Percentiles rank a stretch among this genome's conserved stretches.
Conservation (phyloP, 2,888 invertebrate genomes). For the Andrena praecox region DNA sequence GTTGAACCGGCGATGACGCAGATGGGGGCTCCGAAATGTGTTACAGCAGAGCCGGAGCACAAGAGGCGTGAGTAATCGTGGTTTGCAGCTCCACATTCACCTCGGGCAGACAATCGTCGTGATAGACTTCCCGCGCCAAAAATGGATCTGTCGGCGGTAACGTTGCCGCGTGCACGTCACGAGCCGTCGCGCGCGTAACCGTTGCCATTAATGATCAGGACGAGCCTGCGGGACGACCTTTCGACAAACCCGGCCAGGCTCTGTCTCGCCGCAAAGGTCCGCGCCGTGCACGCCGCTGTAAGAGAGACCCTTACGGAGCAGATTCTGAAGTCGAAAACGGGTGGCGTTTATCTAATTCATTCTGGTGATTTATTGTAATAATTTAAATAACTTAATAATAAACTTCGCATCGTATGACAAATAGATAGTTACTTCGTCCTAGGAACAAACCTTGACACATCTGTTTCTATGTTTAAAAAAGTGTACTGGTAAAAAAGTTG, state of each 20-base stretch:
- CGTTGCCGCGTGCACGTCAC: not conserved
- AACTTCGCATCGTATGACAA: conserved; percentile 40
- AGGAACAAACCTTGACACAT: conserved; percentile 27
- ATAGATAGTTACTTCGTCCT: conserved; percentile 13
- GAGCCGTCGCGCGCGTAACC: conserved; percentile 11
- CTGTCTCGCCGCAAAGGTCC: not conserved
- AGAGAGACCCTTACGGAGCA: not conserved
- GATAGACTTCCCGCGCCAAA: conserved; percentile 60
- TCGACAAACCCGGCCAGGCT: not conserved
- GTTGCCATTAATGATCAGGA: not conserved
- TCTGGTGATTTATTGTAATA: conserved; percentile 49
- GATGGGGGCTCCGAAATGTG: not conserved
- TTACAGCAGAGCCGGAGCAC: not conserved
- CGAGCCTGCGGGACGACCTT: not conserved
- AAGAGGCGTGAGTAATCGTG: conserved; percentile 9
- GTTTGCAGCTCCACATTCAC: conserved; percentile 6
- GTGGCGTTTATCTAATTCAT: conserved; percentile 31
- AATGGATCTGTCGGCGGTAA: conserved; percentile 36
- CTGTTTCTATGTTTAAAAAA: conserved; percentile 28
- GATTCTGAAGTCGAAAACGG: conserved; percentile 1
- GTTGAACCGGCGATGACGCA: conserved; percentile 1
- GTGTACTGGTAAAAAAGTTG: conserved; percentile 12
- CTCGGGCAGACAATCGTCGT: conserved; percentile 22
- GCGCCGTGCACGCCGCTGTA: no score
- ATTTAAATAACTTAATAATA: conserved; percentile 53